These are phyloP conservation scores for Carassius carassius DNA, from an alignment of 2,113 vertebrate species.

Conservation along the genomic window DNA sequence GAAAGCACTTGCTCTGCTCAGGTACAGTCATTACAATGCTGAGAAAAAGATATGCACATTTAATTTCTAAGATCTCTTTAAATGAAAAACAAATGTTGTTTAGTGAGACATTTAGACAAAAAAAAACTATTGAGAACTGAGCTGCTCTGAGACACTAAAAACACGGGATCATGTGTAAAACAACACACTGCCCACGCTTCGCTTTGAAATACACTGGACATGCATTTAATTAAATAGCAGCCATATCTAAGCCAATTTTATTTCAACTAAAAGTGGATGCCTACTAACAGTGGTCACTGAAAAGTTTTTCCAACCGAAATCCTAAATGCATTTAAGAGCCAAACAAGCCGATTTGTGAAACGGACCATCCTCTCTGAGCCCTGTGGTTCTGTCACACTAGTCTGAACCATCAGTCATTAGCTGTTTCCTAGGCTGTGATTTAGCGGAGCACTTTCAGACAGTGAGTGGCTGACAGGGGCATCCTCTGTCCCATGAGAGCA, in stretches of 20 bases:
- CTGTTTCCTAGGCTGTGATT: constrained; percentile 26
- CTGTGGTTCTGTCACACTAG: not conserved
- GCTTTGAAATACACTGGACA: too few relatives aligned
- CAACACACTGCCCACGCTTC: not conserved
- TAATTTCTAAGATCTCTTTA: too few relatives aligned
- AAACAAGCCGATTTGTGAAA: not conserved
- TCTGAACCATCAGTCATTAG: constrained; percentile 12
- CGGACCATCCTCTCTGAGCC: constrained; percentile 11
- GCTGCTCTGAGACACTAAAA: not conserved
- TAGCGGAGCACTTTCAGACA: constrained; percentile 8
- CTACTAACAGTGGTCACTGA: not conserved
- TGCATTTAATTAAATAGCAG: too few relatives aligned
- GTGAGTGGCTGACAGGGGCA: constrained; percentile 11
- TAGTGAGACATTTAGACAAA: not conserved
- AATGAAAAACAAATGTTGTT: not conserved
- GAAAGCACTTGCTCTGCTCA: constrained; percentile 20
- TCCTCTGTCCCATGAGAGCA: constrained; percentile 9
- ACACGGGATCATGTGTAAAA: not conserved
- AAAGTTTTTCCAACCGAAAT: not conserved
- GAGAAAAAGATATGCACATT: not conserved
- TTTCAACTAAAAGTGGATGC: not conserved
- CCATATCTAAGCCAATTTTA: not conserved
- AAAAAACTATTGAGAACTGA: too few relatives aligned
- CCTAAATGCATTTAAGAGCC: not conserved
- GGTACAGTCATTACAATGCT: not conserved